Evolutionary conservation across 23 tunicate genomes (phyloP).

Genomic region (Corella eumyota): DNA sequence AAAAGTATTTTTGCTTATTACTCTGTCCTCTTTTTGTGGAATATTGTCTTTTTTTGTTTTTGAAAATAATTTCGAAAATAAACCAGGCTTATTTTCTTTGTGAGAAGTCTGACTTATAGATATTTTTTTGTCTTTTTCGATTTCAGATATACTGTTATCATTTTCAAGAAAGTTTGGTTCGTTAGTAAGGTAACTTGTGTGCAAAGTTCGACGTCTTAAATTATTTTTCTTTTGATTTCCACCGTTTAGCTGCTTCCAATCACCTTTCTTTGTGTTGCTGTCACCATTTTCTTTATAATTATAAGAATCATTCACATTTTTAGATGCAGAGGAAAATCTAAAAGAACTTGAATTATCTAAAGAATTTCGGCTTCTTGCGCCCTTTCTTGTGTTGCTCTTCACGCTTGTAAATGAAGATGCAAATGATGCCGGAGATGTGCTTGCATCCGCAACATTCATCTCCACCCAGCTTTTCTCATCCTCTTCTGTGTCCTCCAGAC

Average conservation of each 20-base stretch:
- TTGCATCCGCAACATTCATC: slow-evolving; percentile 12
- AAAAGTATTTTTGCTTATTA: background rate
- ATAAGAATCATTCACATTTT: background rate
- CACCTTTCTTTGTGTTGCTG: background rate
- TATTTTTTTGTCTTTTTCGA: background rate
- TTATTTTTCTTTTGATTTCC: too few relatives aligned
- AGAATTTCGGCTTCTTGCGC: background rate
- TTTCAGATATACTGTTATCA: background rate
- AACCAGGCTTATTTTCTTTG: background rate
- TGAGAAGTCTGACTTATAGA: background rate
- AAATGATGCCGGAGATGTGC: slow-evolving; percentile 22
- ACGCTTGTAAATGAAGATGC: slow-evolving; percentile 1
- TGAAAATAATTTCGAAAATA: background rate
- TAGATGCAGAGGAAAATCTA: background rate
- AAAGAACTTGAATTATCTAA: background rate
- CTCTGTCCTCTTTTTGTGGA: background rate
- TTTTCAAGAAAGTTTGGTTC: too few relatives aligned
- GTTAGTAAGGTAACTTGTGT: background rate
- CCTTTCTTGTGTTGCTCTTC: background rate
- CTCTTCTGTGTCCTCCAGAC: slow-evolving; percentile 15
- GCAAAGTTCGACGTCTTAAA: background rate
- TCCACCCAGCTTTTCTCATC: slow-evolving; percentile 17
- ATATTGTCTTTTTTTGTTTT: background rate
- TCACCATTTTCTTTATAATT: background rate
- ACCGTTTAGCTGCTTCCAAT: too few relatives aligned